Conservation (phyloP, 2,888 invertebrate species). For the Galeopsomyia nigrocyanea region DNA sequence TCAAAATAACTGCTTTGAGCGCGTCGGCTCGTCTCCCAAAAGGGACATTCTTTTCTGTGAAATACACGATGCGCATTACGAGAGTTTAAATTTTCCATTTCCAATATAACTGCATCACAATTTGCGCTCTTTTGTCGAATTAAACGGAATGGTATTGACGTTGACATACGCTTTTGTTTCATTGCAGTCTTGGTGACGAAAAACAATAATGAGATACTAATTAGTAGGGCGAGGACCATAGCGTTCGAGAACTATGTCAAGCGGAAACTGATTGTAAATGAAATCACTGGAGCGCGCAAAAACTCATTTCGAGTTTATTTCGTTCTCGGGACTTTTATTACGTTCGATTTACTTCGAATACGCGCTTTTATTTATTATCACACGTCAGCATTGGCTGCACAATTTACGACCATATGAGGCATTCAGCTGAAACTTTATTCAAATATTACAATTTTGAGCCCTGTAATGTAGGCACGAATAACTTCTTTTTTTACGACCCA, state of each 20-base stretch:
- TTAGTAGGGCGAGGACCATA: conserved; percentile 7
- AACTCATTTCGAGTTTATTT: conserved; percentile 19
- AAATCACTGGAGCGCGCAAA: background rate
- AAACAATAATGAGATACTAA: background rate
- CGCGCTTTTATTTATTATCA: background rate
- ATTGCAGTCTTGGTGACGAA: background rate
- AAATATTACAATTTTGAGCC: too few relatives aligned
- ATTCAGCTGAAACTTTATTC: too few relatives aligned
- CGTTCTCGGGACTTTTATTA: background rate
- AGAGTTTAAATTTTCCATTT: too few relatives aligned
- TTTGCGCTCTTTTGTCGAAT: too few relatives aligned
- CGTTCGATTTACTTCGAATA: conserved; percentile 9
- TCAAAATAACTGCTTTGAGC: conserved; percentile 36
- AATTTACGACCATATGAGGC: too few relatives aligned
- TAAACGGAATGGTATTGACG: too few relatives aligned
- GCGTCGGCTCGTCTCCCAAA: conserved; percentile 1
- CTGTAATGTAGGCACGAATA: too few relatives aligned
- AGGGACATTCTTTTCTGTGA: conserved; percentile 27
- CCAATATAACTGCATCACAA: too few relatives aligned
- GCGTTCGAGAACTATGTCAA: background rate
- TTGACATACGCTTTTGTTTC: too few relatives aligned
- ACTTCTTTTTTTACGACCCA: too few relatives aligned
- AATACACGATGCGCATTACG: background rate
- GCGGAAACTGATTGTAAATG: conserved; percentile 5
- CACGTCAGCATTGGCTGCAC: too few relatives aligned